phyloP scores from a whole-genome alignment of 1,140 invertebrate species.

The Mya arenaria region DNA sequence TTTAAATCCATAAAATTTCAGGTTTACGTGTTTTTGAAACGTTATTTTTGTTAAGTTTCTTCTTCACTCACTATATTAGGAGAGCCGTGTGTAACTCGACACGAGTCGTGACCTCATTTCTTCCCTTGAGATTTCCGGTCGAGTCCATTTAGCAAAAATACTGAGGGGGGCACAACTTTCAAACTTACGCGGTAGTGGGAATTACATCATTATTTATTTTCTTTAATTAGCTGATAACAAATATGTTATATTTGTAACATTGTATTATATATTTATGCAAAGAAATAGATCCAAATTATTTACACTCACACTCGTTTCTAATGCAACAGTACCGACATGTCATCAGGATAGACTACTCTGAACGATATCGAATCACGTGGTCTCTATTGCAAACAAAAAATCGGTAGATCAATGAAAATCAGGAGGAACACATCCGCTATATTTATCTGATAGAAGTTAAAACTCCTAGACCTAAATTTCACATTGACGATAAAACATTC shows the following conservation, averaged over 20 bases:
- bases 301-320: no score
- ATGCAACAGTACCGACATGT: conserved; percentile 31
- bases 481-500: background rate
- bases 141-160: conserved; percentile 3
- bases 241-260: no score
- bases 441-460: background rate
- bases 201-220: no score
- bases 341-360: conserved; percentile 4
- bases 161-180: background rate
- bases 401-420: conserved; percentile 47
- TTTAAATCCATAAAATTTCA: no score
- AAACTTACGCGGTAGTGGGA: no score
- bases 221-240: no score
- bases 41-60: no score
- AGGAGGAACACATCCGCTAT: conserved; percentile 41
- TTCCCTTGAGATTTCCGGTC: conserved; percentile 52
- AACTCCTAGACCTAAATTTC: background rate
- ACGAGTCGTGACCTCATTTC: conserved; percentile 50
- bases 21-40: no score
- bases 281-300: no score
- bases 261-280: no score
- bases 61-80: conserved; percentile 50
- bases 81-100: conserved; percentile 55
- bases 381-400: conserved; percentile 40
- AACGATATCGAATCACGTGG: conserved; percentile 45